Evolutionary conservation across 1,140 invertebrate species (phyloP).

Genomic region (Palaemon carinicauda): DNA sequence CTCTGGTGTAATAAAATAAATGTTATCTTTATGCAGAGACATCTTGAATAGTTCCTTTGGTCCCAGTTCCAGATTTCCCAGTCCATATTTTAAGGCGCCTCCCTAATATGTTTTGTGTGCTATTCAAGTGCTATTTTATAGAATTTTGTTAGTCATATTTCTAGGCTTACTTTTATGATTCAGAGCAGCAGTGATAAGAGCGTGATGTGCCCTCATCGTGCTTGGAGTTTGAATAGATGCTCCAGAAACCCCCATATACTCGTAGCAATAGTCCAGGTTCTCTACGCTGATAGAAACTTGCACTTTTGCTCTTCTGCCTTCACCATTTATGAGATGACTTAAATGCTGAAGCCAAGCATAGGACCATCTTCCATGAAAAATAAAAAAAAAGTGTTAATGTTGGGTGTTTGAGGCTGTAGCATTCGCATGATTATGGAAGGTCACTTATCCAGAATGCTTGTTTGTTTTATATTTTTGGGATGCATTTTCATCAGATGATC

Average conservation of each 20-base stretch:
- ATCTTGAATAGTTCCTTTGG: too few species aligned
- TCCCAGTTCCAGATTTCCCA: too few species aligned
- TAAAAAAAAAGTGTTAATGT: background rate
- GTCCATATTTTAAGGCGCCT: too few species aligned
- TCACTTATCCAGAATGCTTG: too few species aligned
- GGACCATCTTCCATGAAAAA: background rate
- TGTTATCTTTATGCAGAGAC: too few species aligned
- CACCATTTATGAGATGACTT: constrained; percentile 14
- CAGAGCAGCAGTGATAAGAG: constrained; percentile 20
- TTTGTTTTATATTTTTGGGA: too few species aligned
- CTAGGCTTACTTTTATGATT: constrained; percentile 25
- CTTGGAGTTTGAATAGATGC: constrained; percentile 14
- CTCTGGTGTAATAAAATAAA: too few species aligned
- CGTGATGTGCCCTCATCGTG: constrained; percentile 18
- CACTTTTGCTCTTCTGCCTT: constrained; percentile 10
- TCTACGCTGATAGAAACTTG: constrained; percentile 29
- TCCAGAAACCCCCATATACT: constrained; percentile 39
- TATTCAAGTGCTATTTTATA: too few species aligned
- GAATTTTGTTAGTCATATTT: too few species aligned
- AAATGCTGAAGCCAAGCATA: constrained; percentile 41
- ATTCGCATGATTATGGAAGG: too few species aligned
- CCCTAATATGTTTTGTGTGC: too few species aligned
- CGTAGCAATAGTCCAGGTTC: constrained; percentile 33
- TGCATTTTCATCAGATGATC: too few species aligned
- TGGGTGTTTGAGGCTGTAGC: background rate